Evolutionary conservation across 2,797 vertebrate genomes (phyloP), one percentile per base, ranked within the genome.

Genomic region (Rhodeus uyekii): DNA sequence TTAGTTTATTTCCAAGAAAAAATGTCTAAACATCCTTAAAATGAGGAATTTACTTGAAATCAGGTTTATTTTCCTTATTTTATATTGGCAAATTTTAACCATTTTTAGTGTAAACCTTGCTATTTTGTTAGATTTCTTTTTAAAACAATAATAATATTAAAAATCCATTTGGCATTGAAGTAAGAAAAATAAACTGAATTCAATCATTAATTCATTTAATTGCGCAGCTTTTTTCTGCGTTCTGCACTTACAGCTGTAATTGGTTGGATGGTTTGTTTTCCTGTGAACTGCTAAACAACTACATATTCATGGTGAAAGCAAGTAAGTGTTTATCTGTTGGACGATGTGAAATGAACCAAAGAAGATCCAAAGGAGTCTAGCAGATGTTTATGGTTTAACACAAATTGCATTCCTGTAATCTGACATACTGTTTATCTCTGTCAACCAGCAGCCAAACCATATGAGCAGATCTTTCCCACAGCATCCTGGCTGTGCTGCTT

Each of bases 351-450:
- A 68, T 32, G 18, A 68, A 55, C 46, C 63, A 29, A 68, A 39
- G 24, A 68, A 38, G n/a, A 68, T 55, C 80, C 78, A 83, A 36
- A 73, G 24, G 42, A 85, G 73, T 78, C 69, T 50, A 71, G 60
- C 78, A 77, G 60, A 76, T 78, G 81, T 87, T 87, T 85, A 78
- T 77, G 53, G 50, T 77, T 77, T 80, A 58, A 83, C 42, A 48
- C 12, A 53, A 64, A 75, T 16, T 36, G 68, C 68, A 87, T 81
- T 87, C 71, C 75, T 76, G 36, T 39, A 58, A 67, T 58, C 84
- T 83, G 68, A 85, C 84, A 64, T 81, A 48, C 60, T 80, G 16
- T 46, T 83, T 73, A 80, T 38, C n/a, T 63, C 24, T 75, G 58
- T 27, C 7, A 13, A 60, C 36, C 71, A 39, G 39, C 7, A 48